Evolutionary conservation across 2,797 vertebrate species (phyloP).

Genomic region (Pteronotus mesoamericanus): DNA sequence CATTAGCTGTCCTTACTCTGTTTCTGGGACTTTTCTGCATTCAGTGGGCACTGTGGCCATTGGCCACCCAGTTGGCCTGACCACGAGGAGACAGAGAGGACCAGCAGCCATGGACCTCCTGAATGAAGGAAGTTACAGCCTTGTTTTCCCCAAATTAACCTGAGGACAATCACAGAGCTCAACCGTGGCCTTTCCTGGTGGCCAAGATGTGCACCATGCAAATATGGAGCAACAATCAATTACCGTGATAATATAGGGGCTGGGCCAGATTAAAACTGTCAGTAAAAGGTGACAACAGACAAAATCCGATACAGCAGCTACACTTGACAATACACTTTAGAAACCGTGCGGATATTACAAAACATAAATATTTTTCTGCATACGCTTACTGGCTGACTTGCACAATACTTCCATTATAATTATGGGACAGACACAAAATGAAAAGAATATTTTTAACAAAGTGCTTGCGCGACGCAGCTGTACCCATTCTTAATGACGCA

Average conservation of each 20-base stretch:
- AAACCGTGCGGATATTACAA: fast-evolving
- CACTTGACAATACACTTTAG: background rate
- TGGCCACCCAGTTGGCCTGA: background rate
- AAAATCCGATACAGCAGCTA: background rate
- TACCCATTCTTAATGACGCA: slow-evolving; percentile 79
- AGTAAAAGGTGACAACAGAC: slow-evolving; percentile 8
- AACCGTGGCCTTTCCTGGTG: no score
- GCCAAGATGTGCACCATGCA: background rate
- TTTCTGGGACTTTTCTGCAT: background rate
- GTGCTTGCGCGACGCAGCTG: slow-evolving; percentile 79
- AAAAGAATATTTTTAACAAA: slow-evolving; percentile 74
- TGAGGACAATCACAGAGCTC: background rate
- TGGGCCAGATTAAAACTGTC: background rate
- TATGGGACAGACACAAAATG: slow-evolving; percentile 41
- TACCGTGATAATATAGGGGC: background rate
- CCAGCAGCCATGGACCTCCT: background rate
- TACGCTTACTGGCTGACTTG: slow-evolving; percentile 10
- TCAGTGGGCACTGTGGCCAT: background rate
- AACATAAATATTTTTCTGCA: background rate
- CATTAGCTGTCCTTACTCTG: background rate
- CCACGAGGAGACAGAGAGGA: background rate
- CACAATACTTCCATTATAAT: slow-evolving; percentile 54
- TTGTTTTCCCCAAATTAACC: background rate
- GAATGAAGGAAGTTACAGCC: background rate
- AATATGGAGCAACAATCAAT: fast-evolving